Evolutionary conservation across 2,797 vertebrate genomes (phyloP).

Genomic region (Muscicapa striata): DNA sequence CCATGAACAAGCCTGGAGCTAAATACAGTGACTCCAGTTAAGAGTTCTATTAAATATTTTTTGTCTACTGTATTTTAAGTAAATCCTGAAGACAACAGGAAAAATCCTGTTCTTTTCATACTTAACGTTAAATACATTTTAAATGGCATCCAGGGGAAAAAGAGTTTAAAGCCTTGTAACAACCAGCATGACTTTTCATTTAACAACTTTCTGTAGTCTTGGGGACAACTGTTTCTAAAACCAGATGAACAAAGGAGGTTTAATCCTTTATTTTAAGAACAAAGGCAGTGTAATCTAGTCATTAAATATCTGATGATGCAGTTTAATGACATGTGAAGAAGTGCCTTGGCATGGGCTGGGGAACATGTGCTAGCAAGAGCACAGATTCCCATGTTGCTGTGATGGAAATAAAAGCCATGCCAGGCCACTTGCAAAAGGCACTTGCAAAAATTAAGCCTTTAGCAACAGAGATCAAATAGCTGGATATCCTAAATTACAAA

Average conservation of each 20-base stretch:
- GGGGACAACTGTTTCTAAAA: constrained; percentile 10
- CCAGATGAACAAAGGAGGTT: background rate
- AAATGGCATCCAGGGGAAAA: background rate
- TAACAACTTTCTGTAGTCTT: background rate
- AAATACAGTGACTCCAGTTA: background rate
- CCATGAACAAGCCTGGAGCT: background rate
- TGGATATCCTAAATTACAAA: background rate
- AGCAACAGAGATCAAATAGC: background rate
- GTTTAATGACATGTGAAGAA: constrained; percentile 38
- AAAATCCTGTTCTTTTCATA: background rate
- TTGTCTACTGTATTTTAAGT: background rate
- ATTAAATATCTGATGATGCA: constrained; percentile 21
- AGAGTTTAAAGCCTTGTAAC: background rate
- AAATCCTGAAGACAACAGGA: background rate
- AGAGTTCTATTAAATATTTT: background rate
- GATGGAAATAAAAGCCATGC: constrained; percentile 4
- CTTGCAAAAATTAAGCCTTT: background rate
- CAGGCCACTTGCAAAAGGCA: background rate
- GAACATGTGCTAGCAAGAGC: constrained; percentile 35
- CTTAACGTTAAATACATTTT: background rate
- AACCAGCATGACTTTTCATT: background rate
- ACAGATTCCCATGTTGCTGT: background rate
- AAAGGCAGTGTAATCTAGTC: constrained; percentile 38
- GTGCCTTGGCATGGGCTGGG: background rate
- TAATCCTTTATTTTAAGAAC: constrained; percentile 51